Evolutionary conservation across 2,888 invertebrate genomes (phyloP), one percentile per base, ranked within the genome.

Genomic region (Metopia argyrocephala): DNA sequence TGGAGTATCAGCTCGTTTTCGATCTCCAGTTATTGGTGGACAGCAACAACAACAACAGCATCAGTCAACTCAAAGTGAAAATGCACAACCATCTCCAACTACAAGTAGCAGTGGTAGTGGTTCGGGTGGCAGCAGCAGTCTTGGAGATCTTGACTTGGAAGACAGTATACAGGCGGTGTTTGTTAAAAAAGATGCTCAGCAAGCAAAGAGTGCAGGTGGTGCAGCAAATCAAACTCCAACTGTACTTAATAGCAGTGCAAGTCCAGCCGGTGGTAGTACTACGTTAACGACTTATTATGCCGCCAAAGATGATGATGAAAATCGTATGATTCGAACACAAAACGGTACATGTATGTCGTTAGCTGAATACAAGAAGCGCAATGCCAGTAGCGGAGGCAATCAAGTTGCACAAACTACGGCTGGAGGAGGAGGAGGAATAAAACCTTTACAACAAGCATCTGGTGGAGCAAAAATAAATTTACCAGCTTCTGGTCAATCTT

Each of bases 161-260:
- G 90, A 90, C 2, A 88, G 89, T 66, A 90, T 91, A 38, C 89
- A 89, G 81, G 90, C 90, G 0, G 89, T 87, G 0, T 87, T 90
- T 23, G 87, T 91, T 0, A 89, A 89, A 52, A 89, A 89, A 71
- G 87, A 89, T 28, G 84, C 81, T 12, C 89, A 89, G 59, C 86
- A 86, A 46, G 85, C 87, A 59, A 79, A 85, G 2, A 83, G 88
- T 12, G 84, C 85, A 5, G 31, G 64, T 57, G 31, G 78, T 25
- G n/a, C 76, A 6, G 28, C 79, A 27, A 66, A 74, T 52, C 64
- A 73, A 50, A 83, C 31, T 27, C 27, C 82, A 76, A 54, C 76
- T 6, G 65, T 80, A 27, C 64, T 83, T 6, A 89, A 87, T 1
- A 75, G 88, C 1, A 87, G 87, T n/a, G 9, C 61, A 86, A 87